Evolutionary conservation across 2,888 invertebrate species (phyloP).

Genomic region (Noctua pronuba): DNA sequence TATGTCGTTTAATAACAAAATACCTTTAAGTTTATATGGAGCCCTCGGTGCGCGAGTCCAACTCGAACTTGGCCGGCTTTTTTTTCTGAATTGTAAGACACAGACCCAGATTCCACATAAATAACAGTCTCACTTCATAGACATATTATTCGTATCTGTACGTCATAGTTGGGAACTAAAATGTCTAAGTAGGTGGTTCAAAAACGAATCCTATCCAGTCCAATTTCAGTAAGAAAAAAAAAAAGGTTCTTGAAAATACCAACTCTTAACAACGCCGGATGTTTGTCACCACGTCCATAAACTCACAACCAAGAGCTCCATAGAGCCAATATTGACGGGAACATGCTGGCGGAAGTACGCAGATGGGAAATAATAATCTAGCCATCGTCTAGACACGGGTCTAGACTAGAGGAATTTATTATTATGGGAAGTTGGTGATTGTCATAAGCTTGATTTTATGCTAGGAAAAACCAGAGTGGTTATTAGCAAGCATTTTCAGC

Average conservation of each 20-base stretch:
- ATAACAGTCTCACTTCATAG: background rate
- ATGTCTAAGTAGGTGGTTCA: background rate
- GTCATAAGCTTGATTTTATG: background rate
- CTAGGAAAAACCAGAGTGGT: background rate
- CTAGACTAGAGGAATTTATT: conserved; percentile 29
- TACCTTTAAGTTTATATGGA: too few relatives aligned
- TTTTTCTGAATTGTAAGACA: background rate
- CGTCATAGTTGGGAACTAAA: background rate
- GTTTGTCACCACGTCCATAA: conserved; percentile 20
- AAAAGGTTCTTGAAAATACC: conserved; percentile 1
- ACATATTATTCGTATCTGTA: background rate
- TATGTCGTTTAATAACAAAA: too few relatives aligned
- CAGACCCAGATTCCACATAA: background rate
- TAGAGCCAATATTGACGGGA: conserved; percentile 37
- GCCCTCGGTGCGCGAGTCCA: too few relatives aligned
- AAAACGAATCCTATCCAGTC: background rate
- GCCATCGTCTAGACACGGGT: conserved; percentile 24
- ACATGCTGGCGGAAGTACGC: conserved; percentile 19
- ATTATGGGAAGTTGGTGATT: background rate
- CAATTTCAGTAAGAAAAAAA: background rate
- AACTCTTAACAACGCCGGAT: conserved; percentile 11
- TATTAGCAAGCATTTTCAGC: background rate
- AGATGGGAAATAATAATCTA: conserved; percentile 22
- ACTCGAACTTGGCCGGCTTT: too few relatives aligned
- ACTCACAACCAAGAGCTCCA: conserved; percentile 1